These are phyloP conservation scores for Pituophis catenifer DNA, from an alignment of 2,113 vertebrate genomes.

Conservation along the genomic window DNA sequence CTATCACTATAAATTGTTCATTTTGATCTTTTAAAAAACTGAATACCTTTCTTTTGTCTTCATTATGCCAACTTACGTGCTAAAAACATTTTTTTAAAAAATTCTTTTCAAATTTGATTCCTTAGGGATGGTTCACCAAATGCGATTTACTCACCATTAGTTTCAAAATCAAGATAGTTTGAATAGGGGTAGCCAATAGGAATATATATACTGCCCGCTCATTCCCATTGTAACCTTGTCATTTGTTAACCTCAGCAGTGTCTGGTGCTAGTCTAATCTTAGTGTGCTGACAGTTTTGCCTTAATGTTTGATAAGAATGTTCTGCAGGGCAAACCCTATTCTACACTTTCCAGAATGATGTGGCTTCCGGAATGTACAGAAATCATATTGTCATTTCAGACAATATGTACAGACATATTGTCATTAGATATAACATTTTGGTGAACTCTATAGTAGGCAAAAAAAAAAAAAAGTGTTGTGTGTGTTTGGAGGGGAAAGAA, in stretches of 20 bases:
- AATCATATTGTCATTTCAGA: not conserved
- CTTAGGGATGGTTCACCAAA: not conserved
- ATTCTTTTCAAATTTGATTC: not conserved
- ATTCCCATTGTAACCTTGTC: not conserved
- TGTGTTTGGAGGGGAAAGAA: fast-evolving
- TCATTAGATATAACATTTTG: not conserved
- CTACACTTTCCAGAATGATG: not conserved
- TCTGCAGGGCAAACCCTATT: not conserved
- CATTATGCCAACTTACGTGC: not conserved
- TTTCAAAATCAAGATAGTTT: not conserved
- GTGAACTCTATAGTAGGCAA: not conserved
- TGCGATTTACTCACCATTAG: not conserved
- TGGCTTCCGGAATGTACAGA: not conserved
- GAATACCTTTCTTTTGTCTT: not conserved
- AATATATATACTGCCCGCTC: not conserved
- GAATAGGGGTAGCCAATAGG: not conserved
- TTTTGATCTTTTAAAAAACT: not conserved
- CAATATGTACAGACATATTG: not conserved
- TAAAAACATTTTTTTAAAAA: not conserved
- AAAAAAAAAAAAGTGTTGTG: too few relatives aligned
- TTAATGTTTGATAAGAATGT: not conserved
- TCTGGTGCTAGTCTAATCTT: not conserved
- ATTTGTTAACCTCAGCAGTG: not conserved
- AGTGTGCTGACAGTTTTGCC: not conserved
- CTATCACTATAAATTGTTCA: not conserved